Evolutionary conservation across 2,797 vertebrate species (phyloP).

Genomic region (Neosalanx taihuensis): DNA sequence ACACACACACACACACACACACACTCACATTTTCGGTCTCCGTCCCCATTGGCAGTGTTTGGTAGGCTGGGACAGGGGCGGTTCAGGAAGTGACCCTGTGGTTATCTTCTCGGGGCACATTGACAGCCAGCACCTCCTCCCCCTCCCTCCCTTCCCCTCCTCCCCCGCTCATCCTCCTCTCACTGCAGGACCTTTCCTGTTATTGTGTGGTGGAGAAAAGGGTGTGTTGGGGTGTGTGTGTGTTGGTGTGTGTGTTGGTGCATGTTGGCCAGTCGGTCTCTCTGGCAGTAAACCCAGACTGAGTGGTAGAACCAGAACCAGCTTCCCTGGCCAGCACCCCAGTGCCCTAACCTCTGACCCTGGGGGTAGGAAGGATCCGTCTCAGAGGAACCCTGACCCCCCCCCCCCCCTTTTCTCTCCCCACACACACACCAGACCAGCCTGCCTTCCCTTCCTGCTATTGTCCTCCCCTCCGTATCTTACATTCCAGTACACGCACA

Average conservation of each 20-base stretch:
- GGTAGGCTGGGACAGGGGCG: conserved; percentile 48
- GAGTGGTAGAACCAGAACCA: background rate
- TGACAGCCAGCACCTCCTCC: conserved; percentile 70
- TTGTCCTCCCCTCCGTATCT: conserved; percentile 62
- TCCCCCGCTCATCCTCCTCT: conserved; percentile 52
- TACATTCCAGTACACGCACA: conserved; percentile 13
- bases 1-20: conserved; percentile 2
- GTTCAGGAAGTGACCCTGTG: conserved; percentile 56
- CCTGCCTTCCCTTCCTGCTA: conserved; percentile 68
- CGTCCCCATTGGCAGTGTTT: conserved; percentile 26
- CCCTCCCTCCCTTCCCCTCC: conserved; percentile 54
- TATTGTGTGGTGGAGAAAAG: conserved; percentile 43
- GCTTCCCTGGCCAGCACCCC: background rate
- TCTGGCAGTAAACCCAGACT: background rate
- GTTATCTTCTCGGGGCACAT: conserved; percentile 72
- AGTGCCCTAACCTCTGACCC: background rate
- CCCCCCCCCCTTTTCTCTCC: background rate
- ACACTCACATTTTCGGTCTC: background rate
- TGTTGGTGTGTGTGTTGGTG: background rate
- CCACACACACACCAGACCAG: conserved; percentile 24
- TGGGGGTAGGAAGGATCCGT: conserved; percentile 20
- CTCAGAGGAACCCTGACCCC: conserved; percentile 13
- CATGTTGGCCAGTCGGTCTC: conserved; percentile 3
- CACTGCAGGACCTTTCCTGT: conserved; percentile 72
- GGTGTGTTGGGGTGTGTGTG: background rate